Percentiles rank a stretch among this genome's conserved stretches.
Conservation (phyloP, 2,113 vertebrate genomes). For the Cairina moschata region DNA sequence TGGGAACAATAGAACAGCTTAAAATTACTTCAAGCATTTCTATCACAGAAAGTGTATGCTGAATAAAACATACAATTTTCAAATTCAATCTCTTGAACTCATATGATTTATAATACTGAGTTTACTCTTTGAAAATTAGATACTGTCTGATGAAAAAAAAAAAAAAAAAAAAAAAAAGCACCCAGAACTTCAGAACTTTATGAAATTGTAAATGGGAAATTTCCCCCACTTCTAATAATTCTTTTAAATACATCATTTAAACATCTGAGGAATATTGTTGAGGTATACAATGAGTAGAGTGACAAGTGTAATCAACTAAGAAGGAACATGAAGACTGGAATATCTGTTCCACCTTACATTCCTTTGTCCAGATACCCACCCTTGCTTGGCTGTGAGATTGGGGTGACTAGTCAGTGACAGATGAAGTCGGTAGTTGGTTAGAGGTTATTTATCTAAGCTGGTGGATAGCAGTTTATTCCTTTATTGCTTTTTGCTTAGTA, state of each 20-base stretch:
- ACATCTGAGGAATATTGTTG: background rate
- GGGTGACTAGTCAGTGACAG: background rate
- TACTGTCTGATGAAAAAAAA: slow-evolving; percentile 7
- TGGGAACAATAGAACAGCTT: slow-evolving; percentile 44
- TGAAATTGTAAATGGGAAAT: background rate
- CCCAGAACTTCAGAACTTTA: background rate
- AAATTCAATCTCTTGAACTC: slow-evolving; percentile 40
- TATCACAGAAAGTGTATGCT: background rate
- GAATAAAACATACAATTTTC: slow-evolving; percentile 42
- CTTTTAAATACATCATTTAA: slow-evolving; percentile 15
- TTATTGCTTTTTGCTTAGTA: background rate
- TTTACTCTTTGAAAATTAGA: slow-evolving; percentile 58
- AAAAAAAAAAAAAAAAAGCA: background rate
- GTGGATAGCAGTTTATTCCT: background rate
- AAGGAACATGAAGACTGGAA: background rate
- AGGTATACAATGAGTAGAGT: background rate
- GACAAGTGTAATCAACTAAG: background rate
- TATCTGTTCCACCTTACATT: background rate
- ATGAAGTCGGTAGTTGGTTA: background rate
- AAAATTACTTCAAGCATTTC: slow-evolving; percentile 23
- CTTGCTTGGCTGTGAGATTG: background rate
- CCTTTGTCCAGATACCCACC: background rate
- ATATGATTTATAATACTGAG: background rate
- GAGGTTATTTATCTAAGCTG: background rate
- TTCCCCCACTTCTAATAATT: background rate